Evolutionary conservation across 2,113 vertebrate genomes (phyloP), one percentile per base, ranked within the genome.

Genomic region (Neolamprologus cancellatus): DNA sequence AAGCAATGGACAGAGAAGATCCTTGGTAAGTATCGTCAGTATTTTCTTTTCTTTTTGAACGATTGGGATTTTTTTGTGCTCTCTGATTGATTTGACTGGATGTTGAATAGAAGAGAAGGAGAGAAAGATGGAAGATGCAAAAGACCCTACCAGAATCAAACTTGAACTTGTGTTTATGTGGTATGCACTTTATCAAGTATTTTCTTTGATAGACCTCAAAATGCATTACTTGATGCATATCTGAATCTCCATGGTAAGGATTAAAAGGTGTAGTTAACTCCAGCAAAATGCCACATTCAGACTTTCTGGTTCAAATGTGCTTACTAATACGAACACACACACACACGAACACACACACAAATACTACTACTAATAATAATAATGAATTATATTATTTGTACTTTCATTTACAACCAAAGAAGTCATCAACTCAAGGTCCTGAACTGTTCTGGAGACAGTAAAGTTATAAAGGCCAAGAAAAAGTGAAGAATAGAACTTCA

Each of bases 331-430:
- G 32, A 50, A 76, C 30, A n/a, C 30, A 32, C 57, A 50, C 50
- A 52, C 18, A 15, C 55, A 15, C 13, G 3, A 11, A 55, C 54
- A 28, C 54, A 30, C 55, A 32, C 30, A 18, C 30, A 36, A 5
- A 64, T 11, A 20, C 25, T 17, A 57, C 4, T 17, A 57, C 0
- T 54, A 54, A 0, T 57, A 18, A 0, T 59, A 36, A 34, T 12
- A 17, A 74, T 74, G 10, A 64, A 36, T 20, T 36, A 36, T 36
- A 64, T 64, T 36, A 64, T 36, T 64, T 64, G 32, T 64, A 64
- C 15, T 59, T n/a, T 46, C n/a, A 66, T 79, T 48, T 32, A 32
- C 4, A 50, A 25, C 25, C 76, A 10, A 54, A 14, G 1, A 6
- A 53, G 9, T 64, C 59, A 64, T 11, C 32, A 52, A 39, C 41